Conservation (phyloP, 2,113 vertebrate species). For the Siphamia tubifer region DNA sequence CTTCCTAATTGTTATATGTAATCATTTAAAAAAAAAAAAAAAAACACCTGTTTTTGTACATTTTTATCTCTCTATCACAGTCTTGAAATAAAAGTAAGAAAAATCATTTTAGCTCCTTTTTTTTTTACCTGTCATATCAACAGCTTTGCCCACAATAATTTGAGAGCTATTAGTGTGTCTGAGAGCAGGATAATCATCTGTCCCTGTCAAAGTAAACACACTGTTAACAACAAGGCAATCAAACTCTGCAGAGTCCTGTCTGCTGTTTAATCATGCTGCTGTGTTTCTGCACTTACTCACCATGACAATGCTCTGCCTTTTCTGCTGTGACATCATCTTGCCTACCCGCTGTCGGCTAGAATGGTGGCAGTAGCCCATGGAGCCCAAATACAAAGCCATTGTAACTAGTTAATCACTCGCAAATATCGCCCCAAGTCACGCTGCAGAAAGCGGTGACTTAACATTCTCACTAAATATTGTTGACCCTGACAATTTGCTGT, state of each 20-base stretch:
- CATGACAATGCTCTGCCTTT: slow-evolving; percentile 33
- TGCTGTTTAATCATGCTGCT: slow-evolving; percentile 42
- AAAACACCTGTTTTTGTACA: background rate
- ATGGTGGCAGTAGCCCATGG: slow-evolving; percentile 19
- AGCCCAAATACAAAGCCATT: slow-evolving; percentile 1
- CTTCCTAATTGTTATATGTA: background rate
- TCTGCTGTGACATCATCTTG: slow-evolving; percentile 42
- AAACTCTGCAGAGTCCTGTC: slow-evolving; percentile 31
- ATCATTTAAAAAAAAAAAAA: background rate
- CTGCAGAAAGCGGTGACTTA: slow-evolving; percentile 38
- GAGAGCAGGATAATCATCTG: slow-evolving; percentile 41
- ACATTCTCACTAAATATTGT: slow-evolving; percentile 25
- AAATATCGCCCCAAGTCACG: slow-evolving; percentile 20
- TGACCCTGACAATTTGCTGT: slow-evolving; percentile 42
- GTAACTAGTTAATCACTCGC: slow-evolving; percentile 47
- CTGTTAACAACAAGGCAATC: slow-evolving; percentile 59
- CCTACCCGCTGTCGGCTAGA: slow-evolving; percentile 16
- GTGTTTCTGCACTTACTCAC: slow-evolving; percentile 50
- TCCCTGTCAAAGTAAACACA: slow-evolving; percentile 43
- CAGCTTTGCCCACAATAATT: slow-evolving; percentile 41
- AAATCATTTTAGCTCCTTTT: slow-evolving; percentile 19
- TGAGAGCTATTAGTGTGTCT: slow-evolving; percentile 30
- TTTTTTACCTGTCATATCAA: slow-evolving; percentile 33
- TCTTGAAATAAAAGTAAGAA: background rate
- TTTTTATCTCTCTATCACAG: background rate